Base-by-base conservation (phyloP, 2,888 invertebrate genomes). In the Catonia carolina region DNA sequence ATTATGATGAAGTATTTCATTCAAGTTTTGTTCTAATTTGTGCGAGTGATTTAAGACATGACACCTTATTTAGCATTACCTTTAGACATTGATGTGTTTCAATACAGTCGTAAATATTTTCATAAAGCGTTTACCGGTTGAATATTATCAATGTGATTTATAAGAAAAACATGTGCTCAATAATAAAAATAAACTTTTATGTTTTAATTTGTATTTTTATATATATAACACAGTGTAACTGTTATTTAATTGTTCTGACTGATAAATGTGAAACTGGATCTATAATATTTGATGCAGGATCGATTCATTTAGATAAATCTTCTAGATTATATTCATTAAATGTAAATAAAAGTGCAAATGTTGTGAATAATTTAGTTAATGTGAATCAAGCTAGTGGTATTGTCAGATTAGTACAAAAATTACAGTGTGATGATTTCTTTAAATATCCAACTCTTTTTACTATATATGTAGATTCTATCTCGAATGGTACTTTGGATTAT, bases 391-490 rank as follows among this genome's bases (percentile, higher is more conserved):
- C 83, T 67, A 82, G 80, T 61, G 91, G 90, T 14, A 80, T 83
- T 62, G 85, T 90, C 56, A 80, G 81, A n/a, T 74, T 91, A 35
- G 79, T 82, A 62, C 83, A 84, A 67, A 78, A 78, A 54, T 74
- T 91, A 12, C 79, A 83, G 68, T 91, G 91, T 72, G 85, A 89
- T 67, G 89, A 89, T 60, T 6, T 27, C 8, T 77, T 88, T 31
- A 83, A 84, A 63, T 90, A 91, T 69, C 90, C 91, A 0, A 86
- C 86, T 67, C 78, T 91, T 55, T 90, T 92, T 71, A 90, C 89
- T 3, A 81, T 90, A 69, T 88, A 89, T 72, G 84, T 92, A 60
- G 91, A 92, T 70, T 91, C 91, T 33, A 86, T 86, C 51, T 87
- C 89, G 61, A 87, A 85, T 48, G 63, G 64, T 17, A 67, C 68